A percentile compares a stretch with the other conserved stretches of the same genome.
These are phyloP conservation scores for Coronaproctus castanopsis DNA, from an alignment of 2,888 invertebrate genomes.

Conservation along the genomic window DNA sequence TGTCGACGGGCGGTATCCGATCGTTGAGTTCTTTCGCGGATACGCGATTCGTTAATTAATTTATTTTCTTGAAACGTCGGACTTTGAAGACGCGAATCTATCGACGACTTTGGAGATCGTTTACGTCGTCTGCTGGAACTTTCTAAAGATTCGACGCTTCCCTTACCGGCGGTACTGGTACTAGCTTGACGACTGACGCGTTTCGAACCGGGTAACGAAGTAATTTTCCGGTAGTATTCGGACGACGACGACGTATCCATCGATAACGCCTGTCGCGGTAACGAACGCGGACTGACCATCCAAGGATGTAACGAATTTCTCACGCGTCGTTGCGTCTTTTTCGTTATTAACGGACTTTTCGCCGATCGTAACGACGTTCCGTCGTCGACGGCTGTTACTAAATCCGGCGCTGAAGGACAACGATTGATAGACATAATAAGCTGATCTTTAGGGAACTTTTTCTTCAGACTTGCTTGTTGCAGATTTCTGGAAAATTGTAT, in stretches of 20 bases:
- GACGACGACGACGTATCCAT: slow-evolving; percentile 44
- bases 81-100: slow-evolving; percentile 54
- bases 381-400: slow-evolving; percentile 26
- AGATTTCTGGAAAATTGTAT: slow-evolving; percentile 31
- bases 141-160: slow-evolving; percentile 16
- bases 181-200: slow-evolving; percentile 17
- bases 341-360: not conserved
- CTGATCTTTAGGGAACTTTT: slow-evolving; percentile 17
- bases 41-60: slow-evolving; percentile 23
- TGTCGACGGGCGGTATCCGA: slow-evolving; percentile 48
- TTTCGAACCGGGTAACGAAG: slow-evolving; percentile 21
- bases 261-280: slow-evolving; percentile 58
- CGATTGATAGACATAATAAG: slow-evolving; percentile 27
- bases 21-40: slow-evolving; percentile 39
- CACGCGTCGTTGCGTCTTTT: slow-evolving; percentile 14
- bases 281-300: slow-evolving; percentile 34
- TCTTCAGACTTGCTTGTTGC: slow-evolving; percentile 17
- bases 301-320: slow-evolving; percentile 16
- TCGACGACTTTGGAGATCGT: slow-evolving; percentile 37
- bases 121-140: slow-evolving; percentile 3
- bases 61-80: slow-evolving; percentile 21
- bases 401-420: slow-evolving; percentile 40
- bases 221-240: slow-evolving; percentile 21
- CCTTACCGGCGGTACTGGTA: slow-evolving; percentile 11
- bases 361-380: not conserved